phyloP scores from a whole-genome alignment of 1,140 invertebrate species.

The Uloborus diversus region DNA sequence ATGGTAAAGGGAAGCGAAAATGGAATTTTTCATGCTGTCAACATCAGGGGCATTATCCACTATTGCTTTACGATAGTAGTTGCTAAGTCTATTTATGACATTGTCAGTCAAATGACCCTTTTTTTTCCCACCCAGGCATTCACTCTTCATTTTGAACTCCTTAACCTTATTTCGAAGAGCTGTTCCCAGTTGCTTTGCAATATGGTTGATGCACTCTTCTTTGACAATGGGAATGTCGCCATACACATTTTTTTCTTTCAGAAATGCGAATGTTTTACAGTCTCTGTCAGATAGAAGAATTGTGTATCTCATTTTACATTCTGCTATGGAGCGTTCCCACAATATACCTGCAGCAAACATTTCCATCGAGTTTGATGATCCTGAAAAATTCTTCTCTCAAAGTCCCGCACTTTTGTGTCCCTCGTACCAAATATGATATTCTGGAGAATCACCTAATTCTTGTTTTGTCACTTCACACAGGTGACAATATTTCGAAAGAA shows the following conservation, averaged over 20 bases:
- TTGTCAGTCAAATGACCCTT: neutral
- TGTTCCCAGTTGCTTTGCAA: conserved; percentile 5
- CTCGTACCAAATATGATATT: neutral
- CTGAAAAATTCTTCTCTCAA: neutral
- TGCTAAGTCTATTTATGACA: neutral
- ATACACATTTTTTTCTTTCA: neutral
- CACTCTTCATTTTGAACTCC: neutral
- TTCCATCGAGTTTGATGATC: neutral
- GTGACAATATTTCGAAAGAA: neutral
- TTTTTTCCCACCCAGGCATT: neutral
- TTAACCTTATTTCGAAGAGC: neutral
- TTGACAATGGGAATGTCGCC: neutral
- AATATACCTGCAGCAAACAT: neutral
- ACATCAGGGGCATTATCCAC: neutral
- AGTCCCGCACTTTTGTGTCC: neutral
- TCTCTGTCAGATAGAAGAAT: neutral
- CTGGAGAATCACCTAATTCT: neutral
- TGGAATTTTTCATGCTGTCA: neutral
- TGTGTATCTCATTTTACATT: neutral
- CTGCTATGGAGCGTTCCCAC: neutral
- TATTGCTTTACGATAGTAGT: neutral
- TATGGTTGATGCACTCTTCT: conserved; percentile 11
- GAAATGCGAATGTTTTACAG: neutral
- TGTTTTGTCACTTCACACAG: neutral
- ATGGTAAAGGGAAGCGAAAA: neutral